Conservation (phyloP, 1,140 invertebrate species). For the Ericerus pela region DNA sequence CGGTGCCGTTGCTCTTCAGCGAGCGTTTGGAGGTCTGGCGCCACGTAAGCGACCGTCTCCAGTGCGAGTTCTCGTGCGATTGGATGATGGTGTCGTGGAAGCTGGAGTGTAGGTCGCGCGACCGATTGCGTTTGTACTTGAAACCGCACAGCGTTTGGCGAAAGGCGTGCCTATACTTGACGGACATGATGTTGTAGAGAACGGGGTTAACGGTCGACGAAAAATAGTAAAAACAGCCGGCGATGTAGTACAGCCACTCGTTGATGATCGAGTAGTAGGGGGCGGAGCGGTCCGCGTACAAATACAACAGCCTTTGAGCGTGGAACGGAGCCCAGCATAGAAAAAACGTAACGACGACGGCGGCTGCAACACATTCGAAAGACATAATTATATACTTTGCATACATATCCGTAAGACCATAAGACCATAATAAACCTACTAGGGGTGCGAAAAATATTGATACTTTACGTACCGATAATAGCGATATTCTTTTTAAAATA, state of each 20-base stretch:
- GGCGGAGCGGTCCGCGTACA: slow-evolving; percentile 46
- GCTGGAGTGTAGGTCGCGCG: slow-evolving; percentile 21
- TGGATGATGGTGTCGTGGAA: slow-evolving; percentile 7
- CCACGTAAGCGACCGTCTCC: neutral
- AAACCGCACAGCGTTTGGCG: slow-evolving; percentile 43
- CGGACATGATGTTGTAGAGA: slow-evolving; percentile 81
- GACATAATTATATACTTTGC: too few species aligned
- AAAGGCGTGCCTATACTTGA: slow-evolving; percentile 66
- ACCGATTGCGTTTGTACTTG: neutral
- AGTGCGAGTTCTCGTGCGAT: neutral
- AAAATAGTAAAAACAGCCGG: slow-evolving; percentile 72
- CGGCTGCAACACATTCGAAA: slow-evolving; percentile 65
- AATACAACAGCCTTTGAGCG: slow-evolving; percentile 63
- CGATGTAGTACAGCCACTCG: slow-evolving; percentile 60
- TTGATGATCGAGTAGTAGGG: slow-evolving; percentile 49
- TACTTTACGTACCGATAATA: too few species aligned
- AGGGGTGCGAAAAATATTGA: too few species aligned
- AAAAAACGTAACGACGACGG: slow-evolving; percentile 92
- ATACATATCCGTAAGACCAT: too few species aligned
- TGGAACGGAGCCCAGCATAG: slow-evolving; percentile 96
- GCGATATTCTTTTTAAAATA: too few species aligned
- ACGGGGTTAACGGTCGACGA: slow-evolving; percentile 81
- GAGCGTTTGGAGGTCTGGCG: neutral
- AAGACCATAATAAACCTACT: too few species aligned
- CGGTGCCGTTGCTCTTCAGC: slow-evolving; percentile 3